Base-by-base conservation (phyloP, 2,113 vertebrate genomes). In the Fulmarus glacialis region DNA sequence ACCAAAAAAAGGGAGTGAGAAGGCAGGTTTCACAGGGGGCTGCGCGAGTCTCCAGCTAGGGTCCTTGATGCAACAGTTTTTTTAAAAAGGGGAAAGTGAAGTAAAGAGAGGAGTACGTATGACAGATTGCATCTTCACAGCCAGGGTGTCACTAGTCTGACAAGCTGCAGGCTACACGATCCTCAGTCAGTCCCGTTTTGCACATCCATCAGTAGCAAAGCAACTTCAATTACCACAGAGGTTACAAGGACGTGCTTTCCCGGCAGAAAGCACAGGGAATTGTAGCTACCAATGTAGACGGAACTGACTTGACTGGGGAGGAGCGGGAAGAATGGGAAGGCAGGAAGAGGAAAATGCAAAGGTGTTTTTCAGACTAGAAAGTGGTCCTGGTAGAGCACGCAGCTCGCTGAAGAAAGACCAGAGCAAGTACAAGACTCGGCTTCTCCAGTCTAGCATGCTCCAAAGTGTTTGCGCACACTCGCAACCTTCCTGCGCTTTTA, bases 21-120 rank as follows among this genome's bases (percentile, higher is more conserved):
- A 98, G 98, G 98, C 98, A 98, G 97, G 98, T 98, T 98, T 98
- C 98, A 98, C 98, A 98, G 98, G 98, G 98, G 98, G 98, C 98
- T 98, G 98, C 98, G 98, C 98, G 98, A 98, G 98, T 98, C 98
- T 98, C 98, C 98, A 98, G 98, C 98, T 98, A 98, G 95, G 97
- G 97, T 97, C 93, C 89, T 94, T 97, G 98, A 95, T 95, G 97
- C 94, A 97, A 92, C 77, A 94, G 97, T 12, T 63, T 80, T 94
- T 74, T 96, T 63, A 50, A 38, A 73, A 86, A 91, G 77, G 71
- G 90, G 78, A 89, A 91, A 91, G 91, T n/a, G 88, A 94, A 94
- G 90, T 88, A 92, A 70, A 94, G 95, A 96, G 42, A 95, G 66
- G 74, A 94, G 74, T 60, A 84, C 34, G 1, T 82, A 47, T 47